Evolutionary conservation across 1,140 invertebrate species (phyloP).

Genomic region (Lucilia cuprina): DNA sequence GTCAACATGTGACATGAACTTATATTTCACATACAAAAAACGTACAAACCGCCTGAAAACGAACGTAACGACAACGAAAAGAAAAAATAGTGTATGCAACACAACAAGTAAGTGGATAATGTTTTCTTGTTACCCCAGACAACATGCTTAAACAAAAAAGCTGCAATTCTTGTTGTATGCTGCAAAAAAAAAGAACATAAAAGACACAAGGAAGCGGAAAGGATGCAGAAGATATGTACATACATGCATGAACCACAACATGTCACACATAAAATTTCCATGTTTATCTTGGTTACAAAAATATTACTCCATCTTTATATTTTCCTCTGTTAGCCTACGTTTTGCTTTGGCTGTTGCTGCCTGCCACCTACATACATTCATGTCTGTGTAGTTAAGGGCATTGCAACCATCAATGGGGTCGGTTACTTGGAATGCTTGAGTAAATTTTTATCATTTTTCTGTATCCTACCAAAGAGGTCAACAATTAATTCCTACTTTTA

Average conservation of each 20-base stretch:
- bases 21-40: background rate
- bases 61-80: background rate
- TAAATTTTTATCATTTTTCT: background rate
- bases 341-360: background rate
- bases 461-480: background rate
- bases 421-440: background rate
- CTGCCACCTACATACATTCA: background rate
- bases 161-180: background rate
- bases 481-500: background rate
- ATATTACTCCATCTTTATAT: background rate
- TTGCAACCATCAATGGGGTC: background rate
- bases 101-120: background rate
- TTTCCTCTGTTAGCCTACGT: background rate
- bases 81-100: background rate
- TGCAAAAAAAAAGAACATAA: background rate
- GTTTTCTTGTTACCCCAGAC: background rate
- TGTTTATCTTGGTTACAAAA: background rate
- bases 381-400: background rate
- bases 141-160: background rate
- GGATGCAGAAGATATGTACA: background rate
- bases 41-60: background rate
- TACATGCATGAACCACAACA: background rate
- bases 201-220: no score
- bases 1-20: conserved; percentile 19
- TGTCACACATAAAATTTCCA: background rate